A percentile compares a stretch with the other conserved stretches of the same genome.
Conservation (phyloP, 2,113 vertebrate genomes). For the Rutilus rutilus region DNA sequence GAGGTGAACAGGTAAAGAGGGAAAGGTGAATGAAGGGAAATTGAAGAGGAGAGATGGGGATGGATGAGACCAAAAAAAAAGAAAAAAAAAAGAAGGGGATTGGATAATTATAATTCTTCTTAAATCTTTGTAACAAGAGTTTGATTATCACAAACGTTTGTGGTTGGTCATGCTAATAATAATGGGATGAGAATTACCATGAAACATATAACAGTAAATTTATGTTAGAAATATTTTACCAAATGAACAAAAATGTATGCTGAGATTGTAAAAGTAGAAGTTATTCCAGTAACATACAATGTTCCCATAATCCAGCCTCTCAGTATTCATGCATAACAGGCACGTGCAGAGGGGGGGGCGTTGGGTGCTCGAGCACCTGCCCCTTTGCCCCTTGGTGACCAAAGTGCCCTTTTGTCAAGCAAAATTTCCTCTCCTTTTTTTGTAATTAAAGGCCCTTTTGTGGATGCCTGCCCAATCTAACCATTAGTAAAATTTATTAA, state of each 20-base stretch:
- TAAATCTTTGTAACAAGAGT: neutral
- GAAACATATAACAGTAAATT: neutral
- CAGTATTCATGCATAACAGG: no score
- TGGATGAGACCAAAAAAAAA: neutral
- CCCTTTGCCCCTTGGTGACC: no score
- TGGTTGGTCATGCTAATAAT: neutral
- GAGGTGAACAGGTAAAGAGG: neutral
- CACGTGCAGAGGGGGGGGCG: no score
- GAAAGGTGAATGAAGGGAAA: slow-evolving; percentile 26
- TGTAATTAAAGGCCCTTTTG: no score
- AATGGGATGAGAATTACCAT: neutral
- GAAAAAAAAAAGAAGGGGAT: neutral
- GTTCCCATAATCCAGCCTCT: no score
- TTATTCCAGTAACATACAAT: no score
- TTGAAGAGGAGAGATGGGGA: slow-evolving; percentile 2
- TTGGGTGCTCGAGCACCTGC: no score
- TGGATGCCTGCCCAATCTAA: no score
- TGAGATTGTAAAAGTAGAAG: neutral
- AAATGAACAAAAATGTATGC: neutral
- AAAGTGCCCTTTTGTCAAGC: no score
- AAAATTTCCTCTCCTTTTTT: no score
- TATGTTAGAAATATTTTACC: no score
- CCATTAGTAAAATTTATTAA: no score
- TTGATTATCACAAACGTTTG: neutral
- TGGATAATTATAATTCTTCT: neutral